Base-by-base conservation (phyloP, 2,113 vertebrate genomes). In the Solea senegalensis region DNA sequence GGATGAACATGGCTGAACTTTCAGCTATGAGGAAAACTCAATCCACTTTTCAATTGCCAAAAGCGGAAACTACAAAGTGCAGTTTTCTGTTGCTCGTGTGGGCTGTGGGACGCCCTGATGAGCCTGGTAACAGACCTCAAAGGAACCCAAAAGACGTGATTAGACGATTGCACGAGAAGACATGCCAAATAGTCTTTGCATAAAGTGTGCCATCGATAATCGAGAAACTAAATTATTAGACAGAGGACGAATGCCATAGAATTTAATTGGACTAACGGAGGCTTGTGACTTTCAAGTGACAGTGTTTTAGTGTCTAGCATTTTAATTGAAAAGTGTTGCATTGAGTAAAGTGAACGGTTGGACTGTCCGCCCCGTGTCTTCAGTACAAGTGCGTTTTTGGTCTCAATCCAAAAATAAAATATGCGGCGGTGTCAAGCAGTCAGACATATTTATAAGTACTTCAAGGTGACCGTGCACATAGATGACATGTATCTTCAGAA, bases 251-350 rank as follows among this genome's bases (percentile, higher is more conserved):
- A 51, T 34, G 82, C 80, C 78, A 80, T 14, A 39, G 71, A 26
- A 56, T 56, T 41, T 71, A 78, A 86, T 56, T 69, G 65, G 53
- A 63, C 54, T 46, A 59, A 72, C 57, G 64, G 27, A 66, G 52
- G 58, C 9, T 41, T 0, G 11, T 78, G 82, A 85, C 84, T 82
- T 86, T 84, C 39, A 78, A 72, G 55, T 58, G 65, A 72, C 74
- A 74, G 72, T 4, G 28, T 65, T 79, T 69, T 54, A 80, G 39
- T n/a, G 8, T 43, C 56, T 15, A 51, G 56, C 48, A 60, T 57
- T 71, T 65, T 74, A 79, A 83, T 40, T 59, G 68, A 40, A 41
- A 69, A 78, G 78, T 43, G 70, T 50, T 80, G 52, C 49, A 45
- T 16, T 15, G 76, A 60, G 49, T 59, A 50, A 69, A 78, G 27